Evolutionary conservation across 2,113 vertebrate species (phyloP).

Genomic region (Paratilapia polleni): DNA sequence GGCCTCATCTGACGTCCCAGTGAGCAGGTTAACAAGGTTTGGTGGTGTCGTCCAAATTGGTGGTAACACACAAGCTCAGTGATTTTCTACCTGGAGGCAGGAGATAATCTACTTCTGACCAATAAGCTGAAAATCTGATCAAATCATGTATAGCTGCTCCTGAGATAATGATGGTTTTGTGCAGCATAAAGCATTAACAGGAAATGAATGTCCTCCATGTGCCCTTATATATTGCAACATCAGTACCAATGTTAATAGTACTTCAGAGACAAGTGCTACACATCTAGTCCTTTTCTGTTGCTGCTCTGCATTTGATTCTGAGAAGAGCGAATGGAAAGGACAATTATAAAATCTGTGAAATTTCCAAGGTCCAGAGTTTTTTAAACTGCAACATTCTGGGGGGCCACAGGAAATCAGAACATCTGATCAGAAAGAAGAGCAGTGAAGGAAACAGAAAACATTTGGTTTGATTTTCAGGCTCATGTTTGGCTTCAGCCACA

Average conservation of each 20-base stretch:
- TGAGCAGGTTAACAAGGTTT: not conserved
- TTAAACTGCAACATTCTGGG: not conserved
- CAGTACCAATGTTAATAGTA: too few species aligned
- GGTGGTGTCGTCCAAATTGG: not conserved
- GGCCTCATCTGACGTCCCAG: not conserved
- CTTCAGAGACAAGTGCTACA: not conserved
- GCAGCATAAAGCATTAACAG: not conserved
- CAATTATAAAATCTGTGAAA: too few species aligned
- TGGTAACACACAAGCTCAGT: accelerated
- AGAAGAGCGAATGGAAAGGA: too few species aligned
- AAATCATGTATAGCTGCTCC: not conserved
- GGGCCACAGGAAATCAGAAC: not conserved
- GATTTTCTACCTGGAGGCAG: not conserved
- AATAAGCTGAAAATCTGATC: not conserved
- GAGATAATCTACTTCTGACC: not conserved
- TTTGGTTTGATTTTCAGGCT: not conserved
- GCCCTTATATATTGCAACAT: not conserved
- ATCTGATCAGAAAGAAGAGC: too few species aligned
- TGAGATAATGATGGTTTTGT: not conserved
- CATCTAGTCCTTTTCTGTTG: accelerated
- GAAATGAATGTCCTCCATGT: not conserved
- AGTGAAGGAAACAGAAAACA: not conserved
- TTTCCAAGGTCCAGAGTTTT: not conserved
- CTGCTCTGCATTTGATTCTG: not conserved
- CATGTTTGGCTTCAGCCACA: not conserved